Percentiles rank a stretch among this genome's conserved stretches.
These are phyloP conservation scores for Venustaconcha ellipsiformis DNA, from an alignment of 1,140 invertebrate genomes.

Conservation along the genomic window DNA sequence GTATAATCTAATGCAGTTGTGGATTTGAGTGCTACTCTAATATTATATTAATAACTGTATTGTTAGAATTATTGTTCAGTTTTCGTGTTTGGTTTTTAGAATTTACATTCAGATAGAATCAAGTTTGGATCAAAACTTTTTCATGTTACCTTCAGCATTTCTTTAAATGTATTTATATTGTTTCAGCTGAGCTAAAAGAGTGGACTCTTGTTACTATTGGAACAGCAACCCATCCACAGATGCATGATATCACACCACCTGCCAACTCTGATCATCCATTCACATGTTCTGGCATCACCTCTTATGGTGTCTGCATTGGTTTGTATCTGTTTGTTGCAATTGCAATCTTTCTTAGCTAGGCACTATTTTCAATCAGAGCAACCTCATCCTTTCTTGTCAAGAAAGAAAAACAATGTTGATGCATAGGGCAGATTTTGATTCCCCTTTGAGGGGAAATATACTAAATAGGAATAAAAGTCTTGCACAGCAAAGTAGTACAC, in stretches of 20 bases:
- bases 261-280: slow-evolving; percentile 31
- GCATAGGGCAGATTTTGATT: no score
- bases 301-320: slow-evolving; percentile 62
- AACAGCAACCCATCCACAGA: slow-evolving; percentile 51
- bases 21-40: no score
- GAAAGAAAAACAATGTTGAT: no score
- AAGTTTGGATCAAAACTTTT: no score
- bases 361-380: not conserved
- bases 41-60: no score
- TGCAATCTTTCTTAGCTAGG: not conserved
- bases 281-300: slow-evolving; percentile 55
- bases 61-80: no score
- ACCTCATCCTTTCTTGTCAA: not conserved
- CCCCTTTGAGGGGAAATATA: no score
- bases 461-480: no score
- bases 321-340: slow-evolving; percentile 22
- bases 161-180: not conserved
- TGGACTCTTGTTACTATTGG: slow-evolving; percentile 59
- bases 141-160: not conserved
- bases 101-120: no score
- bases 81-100: no score
- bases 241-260: slow-evolving; percentile 38
- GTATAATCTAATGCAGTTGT: no score
- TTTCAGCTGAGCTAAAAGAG: slow-evolving; percentile 61
- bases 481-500: no score